Evolutionary conservation across 2,888 invertebrate genomes (phyloP).

Genomic region (Melieria omissa): DNA sequence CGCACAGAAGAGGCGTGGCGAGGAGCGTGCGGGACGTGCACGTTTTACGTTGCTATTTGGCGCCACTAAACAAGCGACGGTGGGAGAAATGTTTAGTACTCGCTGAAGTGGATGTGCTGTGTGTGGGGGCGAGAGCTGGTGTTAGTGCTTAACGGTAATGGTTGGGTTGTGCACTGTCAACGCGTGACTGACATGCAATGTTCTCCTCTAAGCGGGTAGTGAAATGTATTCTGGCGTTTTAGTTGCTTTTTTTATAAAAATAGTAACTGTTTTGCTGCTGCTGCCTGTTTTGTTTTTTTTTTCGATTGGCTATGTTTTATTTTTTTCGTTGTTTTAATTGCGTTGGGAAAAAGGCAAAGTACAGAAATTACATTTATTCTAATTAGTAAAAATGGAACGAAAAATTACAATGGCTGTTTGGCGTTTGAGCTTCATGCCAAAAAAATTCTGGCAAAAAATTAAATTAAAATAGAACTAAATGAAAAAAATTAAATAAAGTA

Average conservation of each 20-base stretch:
- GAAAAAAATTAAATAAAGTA: too few relatives aligned
- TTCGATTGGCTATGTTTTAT: not conserved
- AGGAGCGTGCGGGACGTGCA: not conserved
- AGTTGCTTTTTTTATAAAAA: too few relatives aligned
- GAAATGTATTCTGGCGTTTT: too few relatives aligned
- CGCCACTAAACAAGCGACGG: constrained; percentile 36
- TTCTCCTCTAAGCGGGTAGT: not conserved
- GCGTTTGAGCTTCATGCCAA: too few relatives aligned
- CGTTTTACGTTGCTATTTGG: constrained; percentile 40
- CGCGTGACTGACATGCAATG: constrained; percentile 21
- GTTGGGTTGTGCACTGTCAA: constrained; percentile 10
- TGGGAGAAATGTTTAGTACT: not conserved
- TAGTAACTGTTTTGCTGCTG: not conserved
- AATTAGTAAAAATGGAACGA: too few relatives aligned
- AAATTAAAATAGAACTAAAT: too few relatives aligned
- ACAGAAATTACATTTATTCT: too few relatives aligned
- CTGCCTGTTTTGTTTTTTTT: not conserved
- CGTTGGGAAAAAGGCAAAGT: too few relatives aligned
- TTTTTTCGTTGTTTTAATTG: too few relatives aligned
- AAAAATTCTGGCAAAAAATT: too few relatives aligned
- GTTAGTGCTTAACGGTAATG: not conserved
- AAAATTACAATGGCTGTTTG: too few relatives aligned
- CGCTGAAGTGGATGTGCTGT: not conserved
- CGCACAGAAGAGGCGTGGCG: too few relatives aligned
- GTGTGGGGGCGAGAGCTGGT: not conserved